Evolutionary conservation across 2,797 vertebrate species (phyloP).

Genomic region (Cuniculus paca): DNA sequence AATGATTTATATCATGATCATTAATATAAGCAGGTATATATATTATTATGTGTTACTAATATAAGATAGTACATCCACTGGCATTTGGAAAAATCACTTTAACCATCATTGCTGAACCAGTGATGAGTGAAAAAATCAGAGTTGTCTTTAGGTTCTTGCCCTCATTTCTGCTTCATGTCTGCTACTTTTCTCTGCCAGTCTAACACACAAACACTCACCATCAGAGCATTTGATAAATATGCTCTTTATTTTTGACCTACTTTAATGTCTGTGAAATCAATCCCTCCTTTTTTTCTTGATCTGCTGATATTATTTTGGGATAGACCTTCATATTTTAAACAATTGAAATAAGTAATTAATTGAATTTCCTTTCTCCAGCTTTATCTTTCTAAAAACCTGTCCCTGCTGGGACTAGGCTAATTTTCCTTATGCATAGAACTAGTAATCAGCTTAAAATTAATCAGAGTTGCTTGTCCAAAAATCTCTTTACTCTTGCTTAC

Average conservation of each 20-base stretch:
- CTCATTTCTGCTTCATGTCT: not conserved
- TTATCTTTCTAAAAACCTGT: conserved; percentile 38
- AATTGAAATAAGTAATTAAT: not conserved
- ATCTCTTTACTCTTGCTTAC: not conserved
- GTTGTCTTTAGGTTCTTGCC: not conserved
- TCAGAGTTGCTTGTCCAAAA: not conserved
- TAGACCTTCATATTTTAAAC: not conserved
- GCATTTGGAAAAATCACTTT: not conserved
- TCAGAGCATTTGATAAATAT: not conserved
- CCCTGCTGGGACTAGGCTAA: not conserved
- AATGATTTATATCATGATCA: not conserved
- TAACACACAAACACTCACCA: accelerated
- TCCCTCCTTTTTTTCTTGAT: not conserved
- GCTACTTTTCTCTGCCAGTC: not conserved
- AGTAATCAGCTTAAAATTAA: not conserved
- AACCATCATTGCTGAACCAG: not conserved
- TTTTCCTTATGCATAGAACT: conserved; percentile 23
- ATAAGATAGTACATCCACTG: not conserved
- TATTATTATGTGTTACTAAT: not conserved
- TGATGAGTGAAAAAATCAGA: conserved; percentile 8
- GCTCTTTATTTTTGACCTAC: conserved; percentile 22
- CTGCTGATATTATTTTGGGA: not conserved
- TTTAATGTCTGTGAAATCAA: conserved; percentile 25
- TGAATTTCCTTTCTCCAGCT: not conserved
- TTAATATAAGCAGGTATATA: not conserved